Evolutionary conservation across 1,140 invertebrate species (phyloP).

Genomic region (Lethrus apterus): DNA sequence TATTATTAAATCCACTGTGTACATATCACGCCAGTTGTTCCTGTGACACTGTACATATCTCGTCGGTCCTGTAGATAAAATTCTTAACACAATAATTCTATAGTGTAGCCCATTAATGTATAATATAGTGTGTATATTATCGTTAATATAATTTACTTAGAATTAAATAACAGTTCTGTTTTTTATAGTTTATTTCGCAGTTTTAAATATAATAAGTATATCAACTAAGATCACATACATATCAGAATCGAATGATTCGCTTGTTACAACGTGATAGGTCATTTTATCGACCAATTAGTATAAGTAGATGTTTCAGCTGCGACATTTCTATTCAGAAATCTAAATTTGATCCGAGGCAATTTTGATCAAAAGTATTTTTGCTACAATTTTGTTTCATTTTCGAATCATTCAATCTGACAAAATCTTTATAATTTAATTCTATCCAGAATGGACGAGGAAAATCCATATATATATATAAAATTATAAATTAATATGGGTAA

Average conservation of each 20-base stretch:
- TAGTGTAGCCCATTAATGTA: background rate
- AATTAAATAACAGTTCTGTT: background rate
- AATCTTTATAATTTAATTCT: too few relatives aligned
- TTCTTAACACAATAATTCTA: constrained; percentile 1
- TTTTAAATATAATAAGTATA: constrained; percentile 22
- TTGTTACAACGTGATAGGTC: constrained; percentile 33
- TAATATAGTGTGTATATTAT: constrained; percentile 1
- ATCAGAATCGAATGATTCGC: constrained; percentile 39
- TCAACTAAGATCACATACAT: constrained; percentile 43
- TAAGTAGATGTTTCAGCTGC: too few relatives aligned
- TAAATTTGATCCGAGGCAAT: too few relatives aligned
- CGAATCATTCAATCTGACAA: too few relatives aligned
- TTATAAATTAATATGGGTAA: too few relatives aligned
- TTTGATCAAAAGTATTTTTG: too few relatives aligned
- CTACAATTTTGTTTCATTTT: too few relatives aligned
- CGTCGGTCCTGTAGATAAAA: background rate
- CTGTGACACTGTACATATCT: constrained; percentile 28
- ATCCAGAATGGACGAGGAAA: too few relatives aligned
- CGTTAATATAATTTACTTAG: constrained; percentile 1
- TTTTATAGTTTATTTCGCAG: background rate
- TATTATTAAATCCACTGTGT: constrained; percentile 14
- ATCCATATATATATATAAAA: too few relatives aligned
- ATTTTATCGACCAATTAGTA: constrained; percentile 16
- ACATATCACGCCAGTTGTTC: constrained; percentile 36
- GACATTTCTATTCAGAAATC: too few relatives aligned